Conservation (phyloP, 2,888 invertebrate genomes). For the Cantharis rustica region DNA sequence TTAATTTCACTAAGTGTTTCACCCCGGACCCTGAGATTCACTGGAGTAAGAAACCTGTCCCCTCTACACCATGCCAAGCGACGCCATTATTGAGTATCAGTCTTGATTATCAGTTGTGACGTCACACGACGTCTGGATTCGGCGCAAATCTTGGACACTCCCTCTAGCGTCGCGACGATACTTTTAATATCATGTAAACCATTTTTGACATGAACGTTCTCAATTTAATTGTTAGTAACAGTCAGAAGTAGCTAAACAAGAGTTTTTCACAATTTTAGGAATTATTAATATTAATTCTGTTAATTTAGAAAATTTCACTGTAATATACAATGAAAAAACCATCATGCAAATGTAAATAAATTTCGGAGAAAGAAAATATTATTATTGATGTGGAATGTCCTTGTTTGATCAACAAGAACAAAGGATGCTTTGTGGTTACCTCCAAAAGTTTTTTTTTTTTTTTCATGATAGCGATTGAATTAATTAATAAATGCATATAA, state of each 20-base stretch:
- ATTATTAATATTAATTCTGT: not conserved
- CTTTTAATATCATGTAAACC: conserved; percentile 14
- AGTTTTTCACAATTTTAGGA: not conserved
- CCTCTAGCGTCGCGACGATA: conserved; percentile 36
- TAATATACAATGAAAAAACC: not conserved
- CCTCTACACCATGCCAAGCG: conserved; percentile 41
- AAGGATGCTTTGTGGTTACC: not conserved
- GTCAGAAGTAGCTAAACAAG: not conserved
- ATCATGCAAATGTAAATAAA: not conserved
- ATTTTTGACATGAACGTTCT: conserved; percentile 7
- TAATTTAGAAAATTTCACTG: not conserved
- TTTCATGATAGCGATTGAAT: too few relatives aligned
- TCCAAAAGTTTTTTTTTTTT: not conserved
- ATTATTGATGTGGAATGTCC: not conserved
- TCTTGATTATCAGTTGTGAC: conserved; percentile 57
- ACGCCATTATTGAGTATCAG: conserved; percentile 60
- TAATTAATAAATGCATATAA: too few relatives aligned
- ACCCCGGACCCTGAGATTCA: conserved; percentile 52
- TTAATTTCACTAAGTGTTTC: conserved; percentile 55
- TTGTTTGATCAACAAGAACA: not conserved
- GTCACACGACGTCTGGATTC: conserved; percentile 54
- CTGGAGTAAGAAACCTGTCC: conserved; percentile 44
- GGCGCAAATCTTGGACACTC: conserved; percentile 52
- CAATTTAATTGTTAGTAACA: not conserved
- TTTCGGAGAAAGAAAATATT: not conserved